These are phyloP conservation scores for Atta cephalotes DNA, from an alignment of 1,140 invertebrate species.

Conservation along the genomic window DNA sequence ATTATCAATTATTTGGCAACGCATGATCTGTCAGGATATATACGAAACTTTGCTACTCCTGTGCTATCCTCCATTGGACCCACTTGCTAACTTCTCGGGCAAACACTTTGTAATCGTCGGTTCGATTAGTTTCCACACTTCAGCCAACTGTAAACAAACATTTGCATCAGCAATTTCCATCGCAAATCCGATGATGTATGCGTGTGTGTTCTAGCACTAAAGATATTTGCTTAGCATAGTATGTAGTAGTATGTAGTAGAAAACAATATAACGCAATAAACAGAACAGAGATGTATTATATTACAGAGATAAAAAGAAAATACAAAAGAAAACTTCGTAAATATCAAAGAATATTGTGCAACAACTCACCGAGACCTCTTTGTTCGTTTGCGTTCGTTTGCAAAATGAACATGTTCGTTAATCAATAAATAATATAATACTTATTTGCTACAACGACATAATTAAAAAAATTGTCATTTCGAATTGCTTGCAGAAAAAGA, in stretches of 20 bases:
- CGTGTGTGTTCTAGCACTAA: neutral
- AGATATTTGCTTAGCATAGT: neutral
- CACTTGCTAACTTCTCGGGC: constrained; percentile 83
- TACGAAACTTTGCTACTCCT: constrained; percentile 9
- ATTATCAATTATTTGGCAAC: constrained; percentile 55
- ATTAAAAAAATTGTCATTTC: too few relatives aligned
- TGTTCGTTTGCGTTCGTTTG: constrained; percentile 13
- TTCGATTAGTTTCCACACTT: constrained; percentile 88
- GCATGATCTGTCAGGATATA: neutral
- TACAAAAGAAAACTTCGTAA: neutral
- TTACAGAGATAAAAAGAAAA: constrained; percentile 2
- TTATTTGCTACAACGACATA: too few relatives aligned
- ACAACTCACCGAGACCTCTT: constrained; percentile 24
- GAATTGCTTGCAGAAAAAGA: too few relatives aligned
- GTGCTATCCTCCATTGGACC: constrained; percentile 82
- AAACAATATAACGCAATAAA: constrained; percentile 14
- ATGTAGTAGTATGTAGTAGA: neutral
- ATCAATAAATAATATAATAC: neutral
- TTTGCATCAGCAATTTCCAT: constrained; percentile 20
- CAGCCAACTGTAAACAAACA: constrained; percentile 85
- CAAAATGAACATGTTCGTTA: constrained; percentile 38
- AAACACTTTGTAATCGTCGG: constrained; percentile 87
- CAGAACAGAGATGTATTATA: neutral
- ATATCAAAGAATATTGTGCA: neutral
- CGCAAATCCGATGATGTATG: constrained; percentile 22